Conservation (phyloP, 1,140 invertebrate species). For the Melitaea cinxia region DNA sequence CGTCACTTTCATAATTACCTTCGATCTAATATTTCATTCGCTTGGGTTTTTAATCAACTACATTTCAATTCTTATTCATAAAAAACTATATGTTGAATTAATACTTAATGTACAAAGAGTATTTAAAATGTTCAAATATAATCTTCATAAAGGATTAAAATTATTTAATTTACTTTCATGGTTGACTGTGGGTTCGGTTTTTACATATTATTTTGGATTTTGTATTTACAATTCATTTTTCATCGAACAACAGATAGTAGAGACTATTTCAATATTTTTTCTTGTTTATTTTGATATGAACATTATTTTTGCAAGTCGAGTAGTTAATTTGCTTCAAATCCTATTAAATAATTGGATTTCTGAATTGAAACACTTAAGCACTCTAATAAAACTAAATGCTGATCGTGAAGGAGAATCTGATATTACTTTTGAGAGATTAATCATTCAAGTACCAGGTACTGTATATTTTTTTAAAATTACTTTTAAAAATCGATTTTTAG, state of each 20-base stretch:
- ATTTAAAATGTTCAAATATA: slow-evolving; percentile 1
- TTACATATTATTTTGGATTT: background rate
- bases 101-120: slow-evolving; percentile 3
- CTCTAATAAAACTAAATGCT: background rate
- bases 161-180: background rate
- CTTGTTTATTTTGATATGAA: slow-evolving; percentile 19
- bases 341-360: slow-evolving; percentile 14
- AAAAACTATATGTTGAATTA: background rate
- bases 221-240: background rate
- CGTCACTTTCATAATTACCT: background rate
- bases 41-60: background rate
- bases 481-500: too few species aligned
- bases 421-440: background rate
- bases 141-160: background rate
- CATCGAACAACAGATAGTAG: background rate
- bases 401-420: too few species aligned
- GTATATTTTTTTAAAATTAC: too few species aligned
- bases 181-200: background rate
- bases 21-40: slow-evolving; percentile 19
- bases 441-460: background rate
- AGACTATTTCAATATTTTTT: background rate
- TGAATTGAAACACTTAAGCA: background rate
- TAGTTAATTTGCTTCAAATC: slow-evolving; percentile 5
- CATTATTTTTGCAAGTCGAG: slow-evolving; percentile 22
- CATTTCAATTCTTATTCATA: slow-evolving; percentile 4